These are phyloP conservation scores for Pavo muticus DNA, from an alignment of 2,113 vertebrate species.

Conservation along the genomic window DNA sequence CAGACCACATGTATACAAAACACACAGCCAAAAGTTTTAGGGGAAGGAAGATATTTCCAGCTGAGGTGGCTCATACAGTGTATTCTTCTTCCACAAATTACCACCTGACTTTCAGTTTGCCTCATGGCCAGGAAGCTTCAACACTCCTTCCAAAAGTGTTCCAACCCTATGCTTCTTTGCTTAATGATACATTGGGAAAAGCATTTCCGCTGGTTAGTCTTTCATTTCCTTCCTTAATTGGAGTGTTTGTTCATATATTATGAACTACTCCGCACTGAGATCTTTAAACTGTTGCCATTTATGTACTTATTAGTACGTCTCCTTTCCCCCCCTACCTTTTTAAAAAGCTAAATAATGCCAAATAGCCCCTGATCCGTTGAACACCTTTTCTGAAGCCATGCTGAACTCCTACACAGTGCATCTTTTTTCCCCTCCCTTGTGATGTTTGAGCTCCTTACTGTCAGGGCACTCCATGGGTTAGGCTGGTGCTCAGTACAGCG, in stretches of 20 bases:
- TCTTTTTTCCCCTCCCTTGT: not conserved
- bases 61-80: not conserved
- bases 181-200: not conserved
- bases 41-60: not conserved
- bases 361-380: not conserved
- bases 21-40: not conserved
- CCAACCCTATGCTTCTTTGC: not conserved
- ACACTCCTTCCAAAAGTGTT: not conserved
- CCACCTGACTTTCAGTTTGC: not conserved
- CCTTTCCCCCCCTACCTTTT: not conserved
- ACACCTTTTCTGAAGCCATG: not conserved
- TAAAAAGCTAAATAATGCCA: not conserved
- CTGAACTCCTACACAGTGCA: not conserved
- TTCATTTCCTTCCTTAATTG: not conserved
- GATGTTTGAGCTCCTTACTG: slow-evolving; percentile 3
- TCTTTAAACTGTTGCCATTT: not conserved
- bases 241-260: not conserved
- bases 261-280: not conserved
- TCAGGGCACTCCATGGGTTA: not conserved
- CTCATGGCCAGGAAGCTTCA: not conserved
- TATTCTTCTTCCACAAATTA: not conserved
- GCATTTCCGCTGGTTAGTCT: not conserved
- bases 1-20: not conserved
- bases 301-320: not conserved
- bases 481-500: slow-evolving; percentile 1